phyloP scores from a whole-genome alignment of 2,113 vertebrate genomes.

The Machaerirhynchus nigripectus region DNA sequence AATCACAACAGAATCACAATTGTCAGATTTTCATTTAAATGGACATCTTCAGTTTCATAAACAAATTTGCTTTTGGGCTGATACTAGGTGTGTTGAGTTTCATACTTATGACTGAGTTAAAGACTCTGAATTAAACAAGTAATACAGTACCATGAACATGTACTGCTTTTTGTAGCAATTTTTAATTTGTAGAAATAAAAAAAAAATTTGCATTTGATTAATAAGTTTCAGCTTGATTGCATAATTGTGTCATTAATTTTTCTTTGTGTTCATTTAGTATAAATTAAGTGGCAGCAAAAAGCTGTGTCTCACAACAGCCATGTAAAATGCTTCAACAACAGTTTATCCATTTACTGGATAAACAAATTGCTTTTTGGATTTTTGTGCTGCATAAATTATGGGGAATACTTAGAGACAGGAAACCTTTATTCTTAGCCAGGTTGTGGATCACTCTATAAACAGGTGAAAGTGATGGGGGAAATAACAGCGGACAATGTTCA shows the following conservation, averaged over 20 bases:
- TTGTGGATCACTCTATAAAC: neutral
- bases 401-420: neutral
- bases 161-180: neutral
- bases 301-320: neutral
- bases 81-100: neutral
- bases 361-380: neutral
- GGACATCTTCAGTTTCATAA: neutral
- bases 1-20: neutral
- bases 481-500: neutral
- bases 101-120: neutral
- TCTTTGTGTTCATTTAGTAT: neutral
- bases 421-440: neutral
- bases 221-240: neutral
- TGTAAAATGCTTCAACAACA: neutral
- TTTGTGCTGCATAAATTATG: neutral
- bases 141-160: accelerated
- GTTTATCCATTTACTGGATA: neutral
- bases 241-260: neutral
- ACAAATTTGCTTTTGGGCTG: neutral
- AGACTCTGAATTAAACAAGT: neutral
- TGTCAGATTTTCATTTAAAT: neutral
- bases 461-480: neutral
- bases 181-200: neutral
- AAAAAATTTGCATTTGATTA: neutral
- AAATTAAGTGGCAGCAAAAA: neutral